Percentiles rank a stretch among this genome's conserved stretches.
Evolutionary conservation across 2,888 invertebrate genomes (phyloP).

Genomic region (Stenchaetothrips biformis): DNA sequence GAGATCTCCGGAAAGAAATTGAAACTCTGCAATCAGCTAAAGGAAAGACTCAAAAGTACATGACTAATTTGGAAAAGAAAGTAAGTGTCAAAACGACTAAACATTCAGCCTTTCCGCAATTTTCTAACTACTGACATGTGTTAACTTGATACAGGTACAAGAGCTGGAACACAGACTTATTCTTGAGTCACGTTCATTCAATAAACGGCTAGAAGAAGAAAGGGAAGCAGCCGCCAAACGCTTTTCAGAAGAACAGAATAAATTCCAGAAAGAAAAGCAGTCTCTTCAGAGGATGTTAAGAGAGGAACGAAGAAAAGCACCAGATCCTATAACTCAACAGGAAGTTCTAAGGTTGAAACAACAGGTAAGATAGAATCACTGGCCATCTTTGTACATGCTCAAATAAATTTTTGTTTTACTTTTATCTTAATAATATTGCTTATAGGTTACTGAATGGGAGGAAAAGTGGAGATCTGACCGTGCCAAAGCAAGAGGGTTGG

Average conservation of each 20-base stretch:
- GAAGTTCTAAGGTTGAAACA: neutral
- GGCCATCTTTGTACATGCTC: neutral
- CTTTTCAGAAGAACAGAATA: neutral
- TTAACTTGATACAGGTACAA: neutral
- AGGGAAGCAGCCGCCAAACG: neutral
- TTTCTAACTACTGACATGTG: neutral
- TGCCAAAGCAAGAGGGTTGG: neutral
- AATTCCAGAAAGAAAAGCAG: neutral
- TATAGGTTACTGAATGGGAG: neutral
- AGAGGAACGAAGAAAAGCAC: neutral
- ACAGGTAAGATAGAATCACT: neutral
- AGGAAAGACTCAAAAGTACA: neutral
- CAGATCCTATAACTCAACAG: conserved; percentile 1
- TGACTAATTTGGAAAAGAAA: neutral
- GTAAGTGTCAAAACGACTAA: neutral
- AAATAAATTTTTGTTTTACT: no score
- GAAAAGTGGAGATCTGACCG: conserved; percentile 5
- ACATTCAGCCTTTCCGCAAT: neutral
- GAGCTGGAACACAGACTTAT: neutral
- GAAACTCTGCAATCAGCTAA: conserved; percentile 1
- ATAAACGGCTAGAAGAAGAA: conserved; percentile 5
- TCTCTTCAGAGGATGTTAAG: neutral
- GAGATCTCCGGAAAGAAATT: neutral
- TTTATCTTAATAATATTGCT: neutral
- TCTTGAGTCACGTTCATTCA: neutral